Evolutionary conservation across 2,888 invertebrate species (phyloP), one percentile per base, ranked within the genome.

Genomic region (Leucophenga maculata): DNA sequence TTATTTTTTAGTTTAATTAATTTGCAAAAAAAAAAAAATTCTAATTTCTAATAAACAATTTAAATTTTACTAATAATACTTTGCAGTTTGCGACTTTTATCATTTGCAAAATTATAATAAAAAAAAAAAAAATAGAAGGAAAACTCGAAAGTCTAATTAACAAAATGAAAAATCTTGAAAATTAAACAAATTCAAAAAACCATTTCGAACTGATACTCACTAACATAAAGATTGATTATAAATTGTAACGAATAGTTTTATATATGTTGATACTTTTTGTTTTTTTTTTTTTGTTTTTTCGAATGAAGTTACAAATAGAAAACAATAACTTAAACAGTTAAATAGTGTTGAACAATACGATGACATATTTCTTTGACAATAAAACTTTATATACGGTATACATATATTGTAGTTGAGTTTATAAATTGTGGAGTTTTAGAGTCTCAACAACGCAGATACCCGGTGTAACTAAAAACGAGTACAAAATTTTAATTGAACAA

Each of bases 401-500:
- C 26, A 26, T 39, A 11, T 39, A 11, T 39, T 39, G 11, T 11
- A 39, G 39, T 39, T 39, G 39, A 39, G 39, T 39, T 39, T 39
- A 39, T 39, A 39, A 39, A 39, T 39, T 39, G 39, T 39, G 39
- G 39, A 39, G 39, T 39, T 39, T 39, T 39, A 39, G 39, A 39
- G 39, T 39, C 11, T 39, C 39, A 39, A 39, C 39, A 39, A 39
- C 39, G 39, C 39, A 39, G 39, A 85, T 83, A 77, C 86, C 86
- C 70, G 86, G 84, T 66, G 86, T 85, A 83, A 86, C 86, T 86
- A 83, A 75, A 86, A 82, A 82, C 79, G 75, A 81, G 77, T 82
- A 81, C 72, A 81, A 77, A 80, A 74, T 62, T 74, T 67, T 67
- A 74, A 26, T 70, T 70, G 70, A 67, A 70, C 57, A 76, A 67